Conservation (phyloP, 2,113 vertebrate species). For the Microcebus ravelobensis region DNA sequence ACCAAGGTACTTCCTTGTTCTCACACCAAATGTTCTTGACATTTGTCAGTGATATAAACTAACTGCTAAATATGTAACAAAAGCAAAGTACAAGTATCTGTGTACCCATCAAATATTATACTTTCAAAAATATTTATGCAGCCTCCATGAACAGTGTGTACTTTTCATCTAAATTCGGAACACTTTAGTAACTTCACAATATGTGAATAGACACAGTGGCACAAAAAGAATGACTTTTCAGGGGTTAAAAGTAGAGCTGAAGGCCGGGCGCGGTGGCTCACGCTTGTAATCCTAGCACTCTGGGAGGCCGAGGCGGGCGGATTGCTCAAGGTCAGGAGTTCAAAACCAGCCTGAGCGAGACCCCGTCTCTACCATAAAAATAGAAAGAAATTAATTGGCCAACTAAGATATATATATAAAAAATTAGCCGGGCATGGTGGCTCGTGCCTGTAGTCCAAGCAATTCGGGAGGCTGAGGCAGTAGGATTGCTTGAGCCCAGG, state of each 20-base stretch:
- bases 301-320: too few species aligned
- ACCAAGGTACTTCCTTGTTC: slow-evolving; percentile 52
- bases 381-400: too few species aligned
- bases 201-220: neutral
- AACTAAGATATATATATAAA: too few species aligned
- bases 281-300: too few species aligned
- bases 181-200: slow-evolving; percentile 22
- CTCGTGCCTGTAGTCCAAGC: too few species aligned
- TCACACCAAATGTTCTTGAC: slow-evolving; percentile 56
- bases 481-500: too few species aligned
- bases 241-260: neutral
- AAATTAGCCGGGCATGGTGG: too few species aligned
- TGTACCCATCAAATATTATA: slow-evolving; percentile 43
- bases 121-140: slow-evolving; percentile 49
- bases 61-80: slow-evolving; percentile 57
- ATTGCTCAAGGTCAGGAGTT: too few species aligned
- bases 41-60: slow-evolving; percentile 56
- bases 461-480: too few species aligned
- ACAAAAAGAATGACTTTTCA: neutral
- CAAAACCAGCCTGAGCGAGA: too few species aligned
- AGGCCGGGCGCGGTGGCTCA: too few species aligned
- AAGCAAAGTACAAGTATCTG: slow-evolving; percentile 50
- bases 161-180: slow-evolving; percentile 55
- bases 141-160: slow-evolving; percentile 53
- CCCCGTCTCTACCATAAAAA: too few species aligned